Percentiles rank a stretch among this genome's conserved stretches.
phyloP scores from a whole-genome alignment of 2,113 vertebrate species.

The Puffinus mauretanicus region DNA sequence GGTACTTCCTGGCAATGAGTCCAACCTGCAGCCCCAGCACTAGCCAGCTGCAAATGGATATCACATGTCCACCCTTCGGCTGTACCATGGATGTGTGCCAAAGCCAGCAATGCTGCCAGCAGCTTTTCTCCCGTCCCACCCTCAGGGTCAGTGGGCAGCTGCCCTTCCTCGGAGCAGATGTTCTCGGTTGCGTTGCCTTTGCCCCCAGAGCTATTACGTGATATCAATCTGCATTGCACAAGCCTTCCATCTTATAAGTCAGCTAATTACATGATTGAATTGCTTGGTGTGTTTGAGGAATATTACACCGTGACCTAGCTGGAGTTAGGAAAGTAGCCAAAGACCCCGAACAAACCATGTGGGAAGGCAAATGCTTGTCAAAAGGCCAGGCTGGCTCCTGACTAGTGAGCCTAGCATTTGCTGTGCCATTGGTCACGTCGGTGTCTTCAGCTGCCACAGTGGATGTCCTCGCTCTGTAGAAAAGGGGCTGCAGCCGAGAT shows the following conservation, averaged over 20 bases:
- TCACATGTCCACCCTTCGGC: fast-evolving
- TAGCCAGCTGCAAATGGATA: neutral
- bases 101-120: neutral
- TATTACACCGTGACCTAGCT: neutral
- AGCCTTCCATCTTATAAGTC: neutral
- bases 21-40: neutral
- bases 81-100: neutral
- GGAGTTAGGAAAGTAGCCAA: neutral
- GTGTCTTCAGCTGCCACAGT: neutral
- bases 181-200: neutral
- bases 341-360: neutral
- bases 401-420: neutral
- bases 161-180: neutral
- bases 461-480: neutral
- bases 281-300: neutral
- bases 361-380: neutral
- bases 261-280: neutral
- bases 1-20: neutral
- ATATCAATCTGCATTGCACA: neutral
- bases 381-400: neutral
- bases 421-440: neutral
- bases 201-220: neutral
- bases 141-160: neutral
- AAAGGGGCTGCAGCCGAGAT: neutral
- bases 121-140: neutral